Percentiles rank a stretch among this genome's conserved stretches.
These are phyloP conservation scores for Tholera decimalis DNA, from an alignment of 2,888 invertebrate genomes.

Conservation along the genomic window DNA sequence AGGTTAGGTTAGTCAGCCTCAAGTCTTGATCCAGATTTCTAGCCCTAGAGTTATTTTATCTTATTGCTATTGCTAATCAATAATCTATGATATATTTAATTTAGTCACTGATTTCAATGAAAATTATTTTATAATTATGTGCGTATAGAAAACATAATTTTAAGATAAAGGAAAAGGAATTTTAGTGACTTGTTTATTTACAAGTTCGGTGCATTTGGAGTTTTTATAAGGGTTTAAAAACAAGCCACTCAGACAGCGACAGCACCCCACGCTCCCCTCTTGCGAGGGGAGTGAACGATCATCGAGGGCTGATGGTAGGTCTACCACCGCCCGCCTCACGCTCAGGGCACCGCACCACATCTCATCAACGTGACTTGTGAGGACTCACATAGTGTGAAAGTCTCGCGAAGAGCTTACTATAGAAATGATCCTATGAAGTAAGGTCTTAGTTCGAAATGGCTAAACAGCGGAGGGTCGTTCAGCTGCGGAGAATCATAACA, in stretches of 20 bases:
- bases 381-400: conserved; percentile 58
- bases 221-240: conserved; percentile 6
- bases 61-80: too few species aligned
- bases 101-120: too few species aligned
- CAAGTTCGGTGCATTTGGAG: not conserved
- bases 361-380: conserved; percentile 60
- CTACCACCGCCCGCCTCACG: conserved; percentile 56
- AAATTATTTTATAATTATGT: too few species aligned
- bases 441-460: not conserved
- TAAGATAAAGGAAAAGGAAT: too few species aligned
- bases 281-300: conserved; percentile 49
- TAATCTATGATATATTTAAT: too few species aligned
- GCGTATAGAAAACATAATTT: too few species aligned
- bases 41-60: too few species aligned
- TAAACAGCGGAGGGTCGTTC: conserved; percentile 21
- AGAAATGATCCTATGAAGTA: conserved; percentile 54
- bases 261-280: conserved; percentile 44
- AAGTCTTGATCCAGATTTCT: too few species aligned
- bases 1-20: too few species aligned
- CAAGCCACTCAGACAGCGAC: conserved; percentile 42
- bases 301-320: conserved; percentile 49
- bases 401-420: conserved; percentile 58
- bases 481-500: conserved; percentile 41
- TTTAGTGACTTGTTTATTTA: too few species aligned
- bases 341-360: conserved; percentile 57